Base-by-base conservation (phyloP, 2,113 vertebrate species). In the Coreoperca whiteheadi region DNA sequence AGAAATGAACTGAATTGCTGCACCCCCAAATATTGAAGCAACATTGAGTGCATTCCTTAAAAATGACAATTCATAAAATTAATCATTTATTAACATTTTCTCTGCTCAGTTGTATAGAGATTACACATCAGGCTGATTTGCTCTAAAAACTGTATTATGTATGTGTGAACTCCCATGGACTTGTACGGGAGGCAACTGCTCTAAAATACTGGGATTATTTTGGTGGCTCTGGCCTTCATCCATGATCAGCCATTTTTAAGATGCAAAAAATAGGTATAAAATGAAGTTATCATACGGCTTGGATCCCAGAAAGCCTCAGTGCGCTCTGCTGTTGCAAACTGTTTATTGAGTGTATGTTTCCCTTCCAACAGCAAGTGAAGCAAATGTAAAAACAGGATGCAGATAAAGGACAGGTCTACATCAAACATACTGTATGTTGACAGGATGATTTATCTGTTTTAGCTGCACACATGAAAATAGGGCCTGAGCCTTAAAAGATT, bases 381-480 rank as follows among this genome's bases (percentile, higher is more conserved):
- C 69, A 64, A 71, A 84, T 51, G 56, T 57, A 48, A 61, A 82
- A 78, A 81, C 60, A 79, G 34, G 37, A 81, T 69, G 54, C 66
- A 75, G 41, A 66, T 34, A 77, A 71, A 75, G 54, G 37, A 75
- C 25, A 74, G 34, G 39, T 79, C 51, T 11, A 34, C 30, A 57
- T 54, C 15, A 59, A 43, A 75, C 28, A 7, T 30, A 34, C 32
- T 34, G 32, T 34, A n/a, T 9, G 16, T 23, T 80, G 37, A 67
- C 20, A 71, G 37, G 63, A 56, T 28, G 9, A 11, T 60, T 56
- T 12, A 48, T 83, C 34, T 80, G 37, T 59, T 89, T 88, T 70
- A 89, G 84, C 86, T 87, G 87, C 86, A 88, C 85, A 15, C 20
- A 41, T 80, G 60, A 57, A 71, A 54, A 67, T 54, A 6, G 77